Base-by-base conservation (phyloP, 2,888 invertebrate genomes). In the Syritta pipiens region DNA sequence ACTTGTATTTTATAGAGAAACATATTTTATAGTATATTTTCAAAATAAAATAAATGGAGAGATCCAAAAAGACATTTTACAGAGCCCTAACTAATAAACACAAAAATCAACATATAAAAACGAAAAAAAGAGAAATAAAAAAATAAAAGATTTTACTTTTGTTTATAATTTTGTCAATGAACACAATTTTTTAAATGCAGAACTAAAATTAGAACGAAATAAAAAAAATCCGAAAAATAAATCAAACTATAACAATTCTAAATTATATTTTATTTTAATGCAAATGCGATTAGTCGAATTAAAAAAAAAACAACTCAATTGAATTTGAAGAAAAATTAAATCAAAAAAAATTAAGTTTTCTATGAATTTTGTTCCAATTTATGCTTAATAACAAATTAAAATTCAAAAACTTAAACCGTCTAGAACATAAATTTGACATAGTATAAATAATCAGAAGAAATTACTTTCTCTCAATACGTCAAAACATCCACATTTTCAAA, bases 401-500 rank as follows among this genome's bases (percentile, higher is more conserved):
- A 35, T 28, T 19, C 44, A 51, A 57, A 9, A 42, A 48, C 40
- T 26, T 7, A 12, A 10, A 19, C 14, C 19, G 40, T 77, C 59
- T 67, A 74, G 48, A 60, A 79, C 67, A 79, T 67, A 60, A 79
- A 67, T 59, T 26, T 32, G 46, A 77, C 53, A 65, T 72, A 35
- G 37, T 60, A 32, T 51, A 53, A 53, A 44, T 69, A 60, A 59
- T 30, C 19, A 48, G 28, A 69, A 48, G 30, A 60, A 55, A 49
- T 48, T 55, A 55, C 48, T 68, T 75, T 81, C 55, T 75, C 49
- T 72, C 53, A 79, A 76, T 81, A 82, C 81, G 82, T 59, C 71
- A 82, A 82, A 72, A 82, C 81, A 82, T 81, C 81, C 81, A 82
- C 57, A 82, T 82, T 79, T 79, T 76, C 65, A 81, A 82, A 82